Base-by-base conservation (phyloP, 2,113 vertebrate genomes). In the Chaetura pelagica region DNA sequence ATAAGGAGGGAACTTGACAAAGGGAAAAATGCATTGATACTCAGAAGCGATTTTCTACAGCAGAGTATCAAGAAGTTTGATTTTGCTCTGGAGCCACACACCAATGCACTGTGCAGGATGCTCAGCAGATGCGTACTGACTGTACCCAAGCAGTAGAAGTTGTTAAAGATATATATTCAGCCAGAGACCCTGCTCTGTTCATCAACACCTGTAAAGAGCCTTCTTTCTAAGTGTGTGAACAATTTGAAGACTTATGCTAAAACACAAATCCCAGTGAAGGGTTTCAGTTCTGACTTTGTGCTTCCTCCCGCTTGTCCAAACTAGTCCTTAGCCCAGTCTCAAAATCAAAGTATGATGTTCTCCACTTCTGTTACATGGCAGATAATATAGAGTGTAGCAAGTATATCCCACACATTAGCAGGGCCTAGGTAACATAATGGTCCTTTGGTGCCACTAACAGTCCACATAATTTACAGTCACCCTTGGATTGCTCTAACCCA, bases 401-500 rank as follows among this genome's bases (percentile, higher is more conserved):
- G 66, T 17, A 22, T 48, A 38, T n/a, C 19, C 66, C 46, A 63
- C 30, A 52, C 18, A 54, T 23, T 15, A 84, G 38, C 14, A 52
- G 71, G 75, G 51, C n/a, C 79, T 82, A 73, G 69, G 42, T 89
- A 84, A 64, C 30, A 72, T 9, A 87, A 89, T 29, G 35, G 68
- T 40, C 69, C 83, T 95, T 64, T 89, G 72, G 92, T 86, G 85
- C 68, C 93, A 75, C 90, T 84, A 52, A 52, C 85, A 93, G 73
- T 84, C 68, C 88, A 92, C 64, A 32, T 46, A 75, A 93, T 94
- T 95, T 90, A 81, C 79, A 90, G 79, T 44, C 59, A 80, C 85
- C 63, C 90, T 94, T 59, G 88, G 64, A 83, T 24, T 91, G 81
- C 82, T 95, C 79, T 78, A 84, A 90, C 68, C 92, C 58, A 90